Percentiles rank a stretch among this genome's conserved stretches.
Conservation (phyloP, 2,797 vertebrate genomes). For the Heterohyrax brucei region DNA sequence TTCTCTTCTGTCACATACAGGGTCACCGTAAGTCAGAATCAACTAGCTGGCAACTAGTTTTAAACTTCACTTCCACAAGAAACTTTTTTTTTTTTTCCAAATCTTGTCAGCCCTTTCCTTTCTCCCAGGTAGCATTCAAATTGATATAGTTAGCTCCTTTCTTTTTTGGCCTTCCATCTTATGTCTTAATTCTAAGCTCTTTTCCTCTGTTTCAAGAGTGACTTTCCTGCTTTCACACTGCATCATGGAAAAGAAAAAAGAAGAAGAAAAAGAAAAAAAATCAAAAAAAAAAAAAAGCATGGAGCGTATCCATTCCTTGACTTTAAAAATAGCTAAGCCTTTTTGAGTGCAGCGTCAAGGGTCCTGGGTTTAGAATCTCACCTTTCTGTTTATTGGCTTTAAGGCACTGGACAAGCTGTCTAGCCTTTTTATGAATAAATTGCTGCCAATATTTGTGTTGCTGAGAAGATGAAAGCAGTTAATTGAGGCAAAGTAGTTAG, state of each 20-base stretch:
- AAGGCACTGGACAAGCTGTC: background rate
- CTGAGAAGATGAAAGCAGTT: background rate
- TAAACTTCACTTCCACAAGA: background rate
- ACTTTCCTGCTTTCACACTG: background rate
- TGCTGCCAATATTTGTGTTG: background rate
- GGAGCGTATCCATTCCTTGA: background rate
- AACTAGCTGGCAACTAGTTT: no score
- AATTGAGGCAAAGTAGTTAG: background rate
- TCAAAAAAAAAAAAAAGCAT: background rate
- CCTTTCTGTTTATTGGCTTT: background rate
- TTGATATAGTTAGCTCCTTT: background rate
- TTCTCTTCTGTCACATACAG: no score
- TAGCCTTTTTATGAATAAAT: background rate
- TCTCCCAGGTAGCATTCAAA: background rate
- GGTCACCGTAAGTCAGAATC: no score
- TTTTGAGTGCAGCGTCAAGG: background rate
- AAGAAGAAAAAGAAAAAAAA: no score
- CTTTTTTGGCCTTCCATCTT: background rate
- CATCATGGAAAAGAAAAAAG: background rate
- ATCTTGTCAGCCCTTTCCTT: background rate
- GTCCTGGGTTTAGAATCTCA: background rate
- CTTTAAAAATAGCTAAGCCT: background rate
- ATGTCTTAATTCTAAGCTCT: background rate
- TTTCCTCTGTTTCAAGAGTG: background rate
- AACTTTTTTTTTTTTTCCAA: no score